Conservation (phyloP, 1,140 invertebrate species). For the Papilio aristodemus region DNA sequence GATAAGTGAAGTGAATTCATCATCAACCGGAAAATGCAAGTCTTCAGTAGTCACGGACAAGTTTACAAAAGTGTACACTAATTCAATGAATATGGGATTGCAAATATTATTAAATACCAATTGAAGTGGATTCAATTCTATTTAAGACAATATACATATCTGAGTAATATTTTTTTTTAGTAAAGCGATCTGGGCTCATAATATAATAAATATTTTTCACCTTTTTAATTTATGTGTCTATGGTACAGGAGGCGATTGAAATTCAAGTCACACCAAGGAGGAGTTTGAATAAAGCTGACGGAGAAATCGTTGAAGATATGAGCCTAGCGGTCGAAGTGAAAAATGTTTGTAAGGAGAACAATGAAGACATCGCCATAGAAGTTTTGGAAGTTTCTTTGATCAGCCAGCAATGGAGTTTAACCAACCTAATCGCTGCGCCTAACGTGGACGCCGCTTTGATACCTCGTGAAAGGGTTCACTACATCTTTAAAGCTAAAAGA, state of each 20-base stretch:
- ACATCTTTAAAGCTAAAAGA: conserved; percentile 65
- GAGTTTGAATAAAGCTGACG: conserved; percentile 50
- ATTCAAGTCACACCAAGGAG: conserved; percentile 65
- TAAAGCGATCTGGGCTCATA: too few relatives aligned
- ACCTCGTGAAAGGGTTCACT: conserved; percentile 68
- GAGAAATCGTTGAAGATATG: conserved; percentile 61
- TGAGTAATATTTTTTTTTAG: too few relatives aligned
- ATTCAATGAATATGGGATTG: too few relatives aligned
- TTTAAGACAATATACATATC: too few relatives aligned
- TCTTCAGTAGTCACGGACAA: too few relatives aligned
- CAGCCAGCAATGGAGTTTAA: conserved; percentile 72
- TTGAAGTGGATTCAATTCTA: too few relatives aligned
- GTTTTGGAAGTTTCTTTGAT: conserved; percentile 71
- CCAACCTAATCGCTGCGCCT: conserved; percentile 50
- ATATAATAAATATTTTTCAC: too few relatives aligned
- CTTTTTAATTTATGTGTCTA: neutral
- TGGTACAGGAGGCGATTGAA: conserved; percentile 70
- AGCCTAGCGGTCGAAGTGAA: conserved; percentile 71
- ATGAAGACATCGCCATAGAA: conserved; percentile 57
- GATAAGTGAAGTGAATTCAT: too few relatives aligned
- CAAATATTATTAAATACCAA: too few relatives aligned
- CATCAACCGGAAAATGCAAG: too few relatives aligned
- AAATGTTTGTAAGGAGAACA: conserved; percentile 69
- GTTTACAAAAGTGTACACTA: too few relatives aligned
- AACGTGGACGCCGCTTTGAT: conserved; percentile 50